A percentile compares a stretch with the other conserved stretches of the same genome.
Evolutionary conservation across 2,113 vertebrate genomes (phyloP).

Genomic region (Pterocles gutturalis): DNA sequence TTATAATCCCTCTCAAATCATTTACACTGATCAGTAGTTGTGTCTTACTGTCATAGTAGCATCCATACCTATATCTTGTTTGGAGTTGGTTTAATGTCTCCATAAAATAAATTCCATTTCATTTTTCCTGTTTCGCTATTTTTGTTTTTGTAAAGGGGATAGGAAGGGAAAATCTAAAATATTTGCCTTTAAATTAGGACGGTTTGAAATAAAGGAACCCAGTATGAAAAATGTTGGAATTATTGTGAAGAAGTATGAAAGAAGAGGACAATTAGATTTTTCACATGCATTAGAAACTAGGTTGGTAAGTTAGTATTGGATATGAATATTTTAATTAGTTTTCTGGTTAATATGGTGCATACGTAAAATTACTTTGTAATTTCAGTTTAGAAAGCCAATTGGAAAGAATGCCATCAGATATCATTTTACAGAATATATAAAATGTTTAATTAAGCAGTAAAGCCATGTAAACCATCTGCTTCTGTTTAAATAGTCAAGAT

Average conservation of each 20-base stretch:
- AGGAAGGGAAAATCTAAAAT: not conserved
- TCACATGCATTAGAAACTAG: not conserved
- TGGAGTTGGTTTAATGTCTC: not conserved
- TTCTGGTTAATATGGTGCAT: not conserved
- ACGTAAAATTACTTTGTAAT: not conserved
- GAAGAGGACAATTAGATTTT: not conserved
- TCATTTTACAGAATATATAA: not conserved
- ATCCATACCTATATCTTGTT: not conserved
- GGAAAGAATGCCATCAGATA: not conserved
- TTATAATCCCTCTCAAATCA: not conserved
- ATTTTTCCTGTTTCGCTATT: not conserved
- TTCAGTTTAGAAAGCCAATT: not conserved
- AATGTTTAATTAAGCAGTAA: constrained; percentile 56
- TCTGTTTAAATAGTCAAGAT: constrained; percentile 51
- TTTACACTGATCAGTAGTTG: not conserved
- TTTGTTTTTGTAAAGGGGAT: not conserved
- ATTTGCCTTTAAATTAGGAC: not conserved
- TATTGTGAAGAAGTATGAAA: not conserved
- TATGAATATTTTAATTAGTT: not conserved
- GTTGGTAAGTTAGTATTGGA: not conserved
- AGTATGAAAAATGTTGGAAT: not conserved
- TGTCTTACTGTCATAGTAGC: not conserved
- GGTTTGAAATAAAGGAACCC: not conserved
- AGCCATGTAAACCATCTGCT: constrained; percentile 47
- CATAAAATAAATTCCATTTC: not conserved